A percentile compares a stretch with the other conserved stretches of the same genome.
Evolutionary conservation across 2,797 vertebrate genomes (phyloP).

Genomic region (Pipistrellus pygmaeus): DNA sequence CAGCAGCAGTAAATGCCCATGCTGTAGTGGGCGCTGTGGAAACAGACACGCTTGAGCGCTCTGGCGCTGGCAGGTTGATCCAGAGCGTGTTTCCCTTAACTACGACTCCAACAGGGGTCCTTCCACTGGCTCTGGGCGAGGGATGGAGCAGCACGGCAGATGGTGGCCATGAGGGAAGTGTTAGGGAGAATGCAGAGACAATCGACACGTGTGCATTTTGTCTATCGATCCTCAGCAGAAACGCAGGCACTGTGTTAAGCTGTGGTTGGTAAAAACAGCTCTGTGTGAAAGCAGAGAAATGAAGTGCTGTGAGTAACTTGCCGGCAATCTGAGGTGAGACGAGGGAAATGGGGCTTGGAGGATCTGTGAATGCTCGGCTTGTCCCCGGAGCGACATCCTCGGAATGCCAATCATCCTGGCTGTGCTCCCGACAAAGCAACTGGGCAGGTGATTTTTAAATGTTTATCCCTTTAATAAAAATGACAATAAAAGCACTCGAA

Average conservation of each 20-base stretch:
- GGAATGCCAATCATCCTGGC: slow-evolving; percentile 23
- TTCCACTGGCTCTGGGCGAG: slow-evolving; percentile 47
- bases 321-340: neutral
- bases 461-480: slow-evolving; percentile 30
- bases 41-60: neutral
- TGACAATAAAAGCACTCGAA: slow-evolving; percentile 31
- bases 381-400: neutral
- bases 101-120: neutral
- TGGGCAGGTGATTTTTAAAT: slow-evolving; percentile 22
- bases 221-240: slow-evolving; percentile 40
- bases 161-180: neutral
- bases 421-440: neutral
- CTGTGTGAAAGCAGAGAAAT: slow-evolving; percentile 23
- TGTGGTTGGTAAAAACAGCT: neutral
- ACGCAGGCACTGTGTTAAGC: neutral
- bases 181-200: slow-evolving; percentile 1
- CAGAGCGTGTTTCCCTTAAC: neutral
- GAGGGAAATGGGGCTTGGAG: neutral
- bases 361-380: neutral
- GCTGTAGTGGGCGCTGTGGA: neutral
- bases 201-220: neutral
- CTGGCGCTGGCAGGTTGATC: neutral
- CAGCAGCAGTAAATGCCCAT: neutral
- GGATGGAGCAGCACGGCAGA: slow-evolving; percentile 12
- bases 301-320: neutral